Conservation (phyloP, 2,888 invertebrate species). For the Allacma fusca region DNA sequence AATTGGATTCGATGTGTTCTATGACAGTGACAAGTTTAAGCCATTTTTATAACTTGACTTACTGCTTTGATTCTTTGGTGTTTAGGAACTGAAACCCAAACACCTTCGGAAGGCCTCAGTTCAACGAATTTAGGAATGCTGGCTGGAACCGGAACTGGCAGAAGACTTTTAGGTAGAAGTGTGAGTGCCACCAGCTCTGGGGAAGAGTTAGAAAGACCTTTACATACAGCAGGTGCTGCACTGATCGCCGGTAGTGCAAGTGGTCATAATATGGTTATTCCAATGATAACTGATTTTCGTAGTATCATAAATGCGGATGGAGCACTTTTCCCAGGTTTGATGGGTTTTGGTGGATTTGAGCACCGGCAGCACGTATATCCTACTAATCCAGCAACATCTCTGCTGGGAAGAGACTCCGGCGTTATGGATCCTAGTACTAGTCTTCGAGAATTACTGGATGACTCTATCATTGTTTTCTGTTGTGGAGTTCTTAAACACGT, state of each 20-base stretch:
- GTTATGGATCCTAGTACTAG: conserved; percentile 56
- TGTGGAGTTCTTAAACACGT: conserved; percentile 73
- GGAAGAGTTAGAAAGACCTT: conserved; percentile 46
- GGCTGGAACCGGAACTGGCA: conserved; percentile 14
- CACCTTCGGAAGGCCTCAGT: conserved; percentile 33
- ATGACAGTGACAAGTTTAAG: too few relatives aligned
- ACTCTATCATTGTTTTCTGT: conserved; percentile 74
- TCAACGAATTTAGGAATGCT: conserved; percentile 31
- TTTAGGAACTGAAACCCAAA: conserved; percentile 36
- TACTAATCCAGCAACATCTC: conserved; percentile 55
- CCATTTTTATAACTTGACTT: too few relatives aligned
- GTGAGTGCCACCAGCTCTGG: conserved; percentile 55
- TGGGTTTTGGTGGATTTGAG: conserved; percentile 52
- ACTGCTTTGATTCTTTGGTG: too few relatives aligned
- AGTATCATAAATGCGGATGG: conserved; percentile 51
- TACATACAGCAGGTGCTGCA: conserved; percentile 39
- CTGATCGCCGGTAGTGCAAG: conserved; percentile 56
- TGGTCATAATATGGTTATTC: conserved; percentile 59
- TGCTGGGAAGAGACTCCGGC: conserved; percentile 56
- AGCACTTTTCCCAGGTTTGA: conserved; percentile 50
- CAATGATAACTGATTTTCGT: conserved; percentile 57
- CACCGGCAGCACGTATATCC: conserved; percentile 48
- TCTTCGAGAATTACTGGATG: conserved; percentile 70
- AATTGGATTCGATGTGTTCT: too few relatives aligned
- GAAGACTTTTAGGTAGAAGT: conserved; percentile 31